These are phyloP conservation scores for Pinctada fucata DNA, from an alignment of 2,888 invertebrate species.

Conservation along the genomic window DNA sequence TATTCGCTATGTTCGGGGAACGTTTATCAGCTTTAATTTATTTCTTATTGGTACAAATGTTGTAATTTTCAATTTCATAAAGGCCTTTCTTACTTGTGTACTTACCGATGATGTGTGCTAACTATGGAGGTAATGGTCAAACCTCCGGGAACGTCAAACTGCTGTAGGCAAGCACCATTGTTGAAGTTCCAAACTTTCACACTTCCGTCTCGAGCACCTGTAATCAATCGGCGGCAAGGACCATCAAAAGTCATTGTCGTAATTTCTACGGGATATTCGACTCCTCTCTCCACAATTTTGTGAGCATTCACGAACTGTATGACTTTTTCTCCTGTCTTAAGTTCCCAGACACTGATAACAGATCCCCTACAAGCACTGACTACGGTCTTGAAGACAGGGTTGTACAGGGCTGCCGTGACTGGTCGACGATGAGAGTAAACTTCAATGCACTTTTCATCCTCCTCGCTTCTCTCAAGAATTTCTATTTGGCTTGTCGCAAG, in stretches of 20 bases:
- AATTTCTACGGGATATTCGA: conserved; percentile 84
- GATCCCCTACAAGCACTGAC: conserved; percentile 89
- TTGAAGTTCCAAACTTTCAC: conserved; percentile 92
- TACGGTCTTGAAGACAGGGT: conserved; percentile 82
- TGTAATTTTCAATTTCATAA: too few species aligned
- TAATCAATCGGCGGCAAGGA: conserved; percentile 84
- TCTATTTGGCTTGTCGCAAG: conserved; percentile 60
- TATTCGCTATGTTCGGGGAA: too few species aligned
- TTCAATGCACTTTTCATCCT: conserved; percentile 56
- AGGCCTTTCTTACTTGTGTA: neutral
- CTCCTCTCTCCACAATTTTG: conserved; percentile 83
- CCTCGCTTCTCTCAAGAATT: conserved; percentile 59
- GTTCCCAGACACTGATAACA: conserved; percentile 89
- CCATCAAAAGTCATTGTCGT: conserved; percentile 88
- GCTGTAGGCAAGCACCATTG: conserved; percentile 85
- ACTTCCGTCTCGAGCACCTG: conserved; percentile 88
- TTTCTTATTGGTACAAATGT: too few species aligned
- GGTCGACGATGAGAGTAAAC: conserved; percentile 82
- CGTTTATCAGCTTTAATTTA: too few species aligned
- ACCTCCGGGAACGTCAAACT: conserved; percentile 82
- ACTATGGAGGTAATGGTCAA: conserved; percentile 80
- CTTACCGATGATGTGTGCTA: conserved; percentile 76
- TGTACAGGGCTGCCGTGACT: conserved; percentile 85
- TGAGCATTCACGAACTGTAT: conserved; percentile 78
- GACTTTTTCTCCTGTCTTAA: conserved; percentile 81